Evolutionary conservation across 53 echinoderm and acorn worm genomes (phyloP), one percentile per base, ranked within the genome.

Genomic region (Apostichopus leukothele): DNA sequence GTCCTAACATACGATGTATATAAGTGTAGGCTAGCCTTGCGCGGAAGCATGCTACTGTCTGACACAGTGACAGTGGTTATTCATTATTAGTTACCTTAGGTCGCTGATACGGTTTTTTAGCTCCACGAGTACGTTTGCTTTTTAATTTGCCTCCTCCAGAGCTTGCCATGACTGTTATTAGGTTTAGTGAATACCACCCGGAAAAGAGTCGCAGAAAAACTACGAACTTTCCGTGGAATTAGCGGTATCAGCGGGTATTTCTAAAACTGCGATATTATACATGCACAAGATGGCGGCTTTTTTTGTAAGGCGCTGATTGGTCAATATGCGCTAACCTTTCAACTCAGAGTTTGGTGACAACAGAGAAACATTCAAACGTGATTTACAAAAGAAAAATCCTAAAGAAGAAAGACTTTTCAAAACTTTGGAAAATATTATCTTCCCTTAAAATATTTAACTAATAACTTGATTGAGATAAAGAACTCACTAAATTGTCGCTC

Each of bases 101-200:
- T 75, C 95, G 93, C 89, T 93, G 89, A 83, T 97, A 97, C 5
- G 97, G 97, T 83, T 94, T 97, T 63, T 86, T 94, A 3, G 95
- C 76, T 89, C 83, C 78, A 63, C 92, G 94, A 78, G 94, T 66
- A 51, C 97, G 95, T 91, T 95, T 97, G n/a, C 90, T 80, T 74
- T 93, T 91, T 91, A 95, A 92, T 94, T 97, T 97, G 73, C 97
- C 97, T 86, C 95, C 97, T 92, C 94, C 94, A 76, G 92, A 89
- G 89, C 92, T 95, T 76, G 92, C 95, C 97, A 97, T 97, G 92
- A 91, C 91, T 88, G 20, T 75, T 89, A 83, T 21, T 57, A 73
- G 6, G 13, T 71, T 71, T 19, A 16, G 20, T 71, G 71, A 57
- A 81, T 81, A 59, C 59, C 81, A 52, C n/a, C 54, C 22, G 81